These are phyloP conservation scores for Anseranas semipalmata DNA, from an alignment of 2,113 vertebrate species.

Conservation along the genomic window DNA sequence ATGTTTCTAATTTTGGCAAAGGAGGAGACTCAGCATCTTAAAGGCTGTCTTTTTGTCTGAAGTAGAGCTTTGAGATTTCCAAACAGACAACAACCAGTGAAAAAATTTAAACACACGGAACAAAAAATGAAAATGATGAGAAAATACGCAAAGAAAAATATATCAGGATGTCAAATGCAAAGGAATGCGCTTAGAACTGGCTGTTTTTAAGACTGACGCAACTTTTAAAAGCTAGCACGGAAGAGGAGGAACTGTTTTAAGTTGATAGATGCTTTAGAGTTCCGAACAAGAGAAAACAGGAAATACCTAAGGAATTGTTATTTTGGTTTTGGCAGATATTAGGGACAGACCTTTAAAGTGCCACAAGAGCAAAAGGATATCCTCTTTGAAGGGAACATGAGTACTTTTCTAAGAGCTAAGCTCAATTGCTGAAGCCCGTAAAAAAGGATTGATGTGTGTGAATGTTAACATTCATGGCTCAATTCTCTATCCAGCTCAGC, in stretches of 20 bases:
- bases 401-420: neutral
- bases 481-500: neutral
- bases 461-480: constrained; percentile 14
- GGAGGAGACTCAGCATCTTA: neutral
- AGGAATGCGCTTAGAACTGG: neutral
- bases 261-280: neutral
- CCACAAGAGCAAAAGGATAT: constrained; percentile 46
- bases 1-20: constrained; percentile 29
- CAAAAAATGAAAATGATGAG: neutral
- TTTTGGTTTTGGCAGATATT: constrained; percentile 45
- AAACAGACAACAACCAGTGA: neutral
- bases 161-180: neutral
- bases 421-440: neutral
- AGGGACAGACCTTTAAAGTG: constrained; percentile 33
- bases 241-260: constrained; percentile 31
- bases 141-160: neutral
- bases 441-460: neutral
- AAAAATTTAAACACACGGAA: neutral
- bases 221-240: neutral
- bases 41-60: neutral
- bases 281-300: constrained; percentile 46
- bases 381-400: constrained; percentile 1
- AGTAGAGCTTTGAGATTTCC: neutral
- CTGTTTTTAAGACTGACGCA: neutral
- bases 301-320: constrained; percentile 53